Evolutionary conservation across 2,888 invertebrate species (phyloP).

Genomic region (Anorthoa munda): DNA sequence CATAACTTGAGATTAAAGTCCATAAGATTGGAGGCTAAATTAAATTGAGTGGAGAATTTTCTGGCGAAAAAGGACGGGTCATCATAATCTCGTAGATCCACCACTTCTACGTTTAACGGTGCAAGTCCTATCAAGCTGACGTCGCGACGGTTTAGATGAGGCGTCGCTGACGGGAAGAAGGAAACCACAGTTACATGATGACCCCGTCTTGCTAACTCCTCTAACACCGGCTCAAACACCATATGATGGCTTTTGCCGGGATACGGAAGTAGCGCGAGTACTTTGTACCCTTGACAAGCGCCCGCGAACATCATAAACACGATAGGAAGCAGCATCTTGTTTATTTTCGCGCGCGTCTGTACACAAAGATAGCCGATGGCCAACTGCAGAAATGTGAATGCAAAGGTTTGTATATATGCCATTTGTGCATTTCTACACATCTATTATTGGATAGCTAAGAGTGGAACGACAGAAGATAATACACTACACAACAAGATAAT

Average conservation of each 20-base stretch:
- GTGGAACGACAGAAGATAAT: constrained; percentile 42
- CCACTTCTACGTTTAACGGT: constrained; percentile 72
- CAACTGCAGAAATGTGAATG: constrained; percentile 51
- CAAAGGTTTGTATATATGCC: constrained; percentile 34
- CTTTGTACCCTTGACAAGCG: constrained; percentile 69
- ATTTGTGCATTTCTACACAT: constrained; percentile 51
- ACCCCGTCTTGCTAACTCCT: constrained; percentile 82
- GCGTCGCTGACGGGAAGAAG: constrained; percentile 78
- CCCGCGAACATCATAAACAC: constrained; percentile 57
- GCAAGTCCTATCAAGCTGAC: constrained; percentile 72
- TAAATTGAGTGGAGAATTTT: constrained; percentile 62
- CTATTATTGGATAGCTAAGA: constrained; percentile 48
- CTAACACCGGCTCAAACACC: constrained; percentile 85
- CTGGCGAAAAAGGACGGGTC: constrained; percentile 54
- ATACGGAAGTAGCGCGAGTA: constrained; percentile 85
- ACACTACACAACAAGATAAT: constrained; percentile 22
- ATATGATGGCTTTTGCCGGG: constrained; percentile 88
- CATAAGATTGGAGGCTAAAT: constrained; percentile 64
- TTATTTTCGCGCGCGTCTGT: constrained; percentile 54
- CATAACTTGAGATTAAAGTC: constrained; percentile 73
- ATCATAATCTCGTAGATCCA: constrained; percentile 72
- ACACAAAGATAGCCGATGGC: constrained; percentile 27
- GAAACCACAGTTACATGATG: constrained; percentile 88
- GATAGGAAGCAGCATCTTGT: constrained; percentile 48
- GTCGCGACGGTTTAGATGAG: constrained; percentile 72